phyloP scores from a whole-genome alignment of 2,888 invertebrate species.

The Thymelicus acteon region DNA sequence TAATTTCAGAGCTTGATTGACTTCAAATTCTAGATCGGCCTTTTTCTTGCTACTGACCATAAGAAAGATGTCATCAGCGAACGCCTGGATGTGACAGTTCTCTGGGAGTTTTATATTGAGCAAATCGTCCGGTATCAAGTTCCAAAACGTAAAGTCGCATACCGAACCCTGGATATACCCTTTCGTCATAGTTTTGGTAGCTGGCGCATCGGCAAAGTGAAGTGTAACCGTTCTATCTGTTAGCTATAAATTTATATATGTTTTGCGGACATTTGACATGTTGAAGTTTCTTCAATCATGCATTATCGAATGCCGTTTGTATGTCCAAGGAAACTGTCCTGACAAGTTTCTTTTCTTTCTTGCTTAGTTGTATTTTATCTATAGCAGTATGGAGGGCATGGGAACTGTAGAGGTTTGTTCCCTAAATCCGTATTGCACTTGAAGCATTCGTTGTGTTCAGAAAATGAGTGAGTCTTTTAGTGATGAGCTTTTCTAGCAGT shows the following conservation, averaged over 20 bases:
- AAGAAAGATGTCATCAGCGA: slow-evolving; percentile 31
- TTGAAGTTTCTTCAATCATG: background rate
- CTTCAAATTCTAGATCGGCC: too few species aligned
- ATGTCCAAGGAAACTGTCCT: background rate
- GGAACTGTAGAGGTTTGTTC: slow-evolving; percentile 8
- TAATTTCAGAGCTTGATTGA: background rate
- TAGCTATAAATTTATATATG: background rate
- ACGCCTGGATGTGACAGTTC: slow-evolving; percentile 33
- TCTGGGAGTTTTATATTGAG: slow-evolving; percentile 12
- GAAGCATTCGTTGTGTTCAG: background rate
- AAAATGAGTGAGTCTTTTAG: background rate
- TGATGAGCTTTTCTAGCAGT: background rate
- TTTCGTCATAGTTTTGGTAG: background rate
- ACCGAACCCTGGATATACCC: slow-evolving; percentile 14
- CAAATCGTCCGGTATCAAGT: slow-evolving; percentile 38
- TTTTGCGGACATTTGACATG: background rate
- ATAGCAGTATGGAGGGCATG: slow-evolving; percentile 10
- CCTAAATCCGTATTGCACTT: background rate
- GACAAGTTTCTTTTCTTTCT: slow-evolving; percentile 2
- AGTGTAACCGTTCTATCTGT: background rate
- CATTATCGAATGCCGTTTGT: background rate
- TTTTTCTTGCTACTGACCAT: background rate
- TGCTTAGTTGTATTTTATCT: slow-evolving; percentile 1
- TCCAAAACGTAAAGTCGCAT: slow-evolving; percentile 35
- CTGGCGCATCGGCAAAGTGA: background rate